Evolutionary conservation across 2,888 invertebrate genomes (phyloP).

Genomic region (Aelia acuminata): DNA sequence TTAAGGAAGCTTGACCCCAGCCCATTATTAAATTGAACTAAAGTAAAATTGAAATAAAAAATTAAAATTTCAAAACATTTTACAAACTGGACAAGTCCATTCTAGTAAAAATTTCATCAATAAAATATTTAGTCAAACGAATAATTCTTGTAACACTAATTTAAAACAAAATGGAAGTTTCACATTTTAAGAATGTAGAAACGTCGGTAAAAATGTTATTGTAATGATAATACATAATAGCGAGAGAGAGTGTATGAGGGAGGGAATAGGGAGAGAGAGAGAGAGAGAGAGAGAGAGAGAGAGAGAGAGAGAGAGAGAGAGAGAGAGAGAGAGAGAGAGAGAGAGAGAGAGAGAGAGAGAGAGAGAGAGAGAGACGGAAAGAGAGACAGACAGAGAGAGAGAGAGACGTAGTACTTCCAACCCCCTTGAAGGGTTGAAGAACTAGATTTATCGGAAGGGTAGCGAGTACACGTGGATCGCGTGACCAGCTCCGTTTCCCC

Average conservation of each 20-base stretch:
- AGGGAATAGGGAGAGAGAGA: neutral
- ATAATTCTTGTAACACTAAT: neutral
- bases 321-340: neutral
- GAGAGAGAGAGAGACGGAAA: neutral
- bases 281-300: neutral
- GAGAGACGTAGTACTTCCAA: no score
- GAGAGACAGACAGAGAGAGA: neutral
- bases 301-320: neutral
- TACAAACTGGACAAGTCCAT: neutral
- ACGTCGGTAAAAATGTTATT: neutral
- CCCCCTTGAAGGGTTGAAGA: no score
- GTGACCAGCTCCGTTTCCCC: neutral
- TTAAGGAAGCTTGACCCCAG: no score
- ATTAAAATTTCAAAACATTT: neutral
- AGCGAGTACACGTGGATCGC: slow-evolving; percentile 38
- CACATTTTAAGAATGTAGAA: neutral
- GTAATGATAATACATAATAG: neutral
- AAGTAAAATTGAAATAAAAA: no score
- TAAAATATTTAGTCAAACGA: neutral
- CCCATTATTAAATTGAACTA: neutral
- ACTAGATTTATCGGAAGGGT: slow-evolving; percentile 33
- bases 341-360: neutral
- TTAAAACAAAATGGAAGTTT: neutral
- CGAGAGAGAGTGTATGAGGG: neutral
- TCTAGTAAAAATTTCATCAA: neutral